Base-by-base conservation (phyloP, 2,113 vertebrate genomes). In the Manacus vitellinus region DNA sequence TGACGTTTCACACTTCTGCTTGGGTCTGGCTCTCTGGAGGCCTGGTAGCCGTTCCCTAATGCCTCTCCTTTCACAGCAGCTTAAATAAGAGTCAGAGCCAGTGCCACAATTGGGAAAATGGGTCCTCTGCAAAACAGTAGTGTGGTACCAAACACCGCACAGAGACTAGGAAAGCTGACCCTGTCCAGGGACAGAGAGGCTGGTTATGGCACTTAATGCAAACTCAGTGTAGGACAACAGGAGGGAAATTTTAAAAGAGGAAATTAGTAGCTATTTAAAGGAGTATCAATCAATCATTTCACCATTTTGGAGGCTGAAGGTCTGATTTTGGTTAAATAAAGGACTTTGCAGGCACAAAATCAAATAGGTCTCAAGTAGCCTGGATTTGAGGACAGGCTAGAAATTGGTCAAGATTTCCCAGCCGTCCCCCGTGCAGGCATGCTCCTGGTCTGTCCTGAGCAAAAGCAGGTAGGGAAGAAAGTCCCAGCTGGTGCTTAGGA, bases 1-100 rank as follows among this genome's bases (percentile, higher is more conserved):
- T 72, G 91, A 92, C 19, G 68, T 87, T 96, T 96, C 91, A 94
- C 76, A 81, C 86, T 94, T 91, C 76, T 92, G 75, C 47, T 67
- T 43, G 56, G 93, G 73, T 91, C 84, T 92, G 70, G 51, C 68
- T 96, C 86, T 89, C 86, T 5, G 2, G 89, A 91, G 91, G 91
- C 86, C 89, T 78, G 10, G 1, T 5, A 72, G 58, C 56, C 8
- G 0, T 23, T 95, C 91, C 84, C 84, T 77, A 78, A 63, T 39
- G 68, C 51, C 65, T 77, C 72, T 94, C 56, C 61, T 90, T 90
- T 85, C 86, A 63, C 21, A 23, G 80, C 44, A 28, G 73, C 86
- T 67, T 33, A 7, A 85, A 49, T 15, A 78, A 54, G 62, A 93
- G 35, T 31, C 4, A 4, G 88, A 85, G 46, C n/a, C 39, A 27